A percentile compares a stretch with the other conserved stretches of the same genome.
Evolutionary conservation across 2,888 invertebrate species (phyloP).

Genomic region (Limnephilus lunatus): DNA sequence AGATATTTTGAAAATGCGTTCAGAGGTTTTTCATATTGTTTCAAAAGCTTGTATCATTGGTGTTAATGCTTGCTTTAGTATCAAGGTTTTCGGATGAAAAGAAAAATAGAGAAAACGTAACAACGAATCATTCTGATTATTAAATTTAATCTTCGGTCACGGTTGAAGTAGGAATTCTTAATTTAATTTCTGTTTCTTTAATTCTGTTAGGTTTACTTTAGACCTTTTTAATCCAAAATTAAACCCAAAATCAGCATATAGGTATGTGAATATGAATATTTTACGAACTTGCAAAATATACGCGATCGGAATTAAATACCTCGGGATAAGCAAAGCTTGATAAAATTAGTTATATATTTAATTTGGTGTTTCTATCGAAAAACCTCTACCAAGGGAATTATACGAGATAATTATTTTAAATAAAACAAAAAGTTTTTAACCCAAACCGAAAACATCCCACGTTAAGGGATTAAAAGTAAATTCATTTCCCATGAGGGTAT

Average conservation of each 20-base stretch:
- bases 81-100: too few species aligned
- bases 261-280: neutral
- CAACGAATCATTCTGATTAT: too few species aligned
- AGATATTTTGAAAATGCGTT: too few species aligned
- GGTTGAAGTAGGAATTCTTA: neutral
- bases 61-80: too few species aligned
- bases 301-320: neutral
- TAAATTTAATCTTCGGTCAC: neutral
- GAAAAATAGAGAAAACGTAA: too few species aligned
- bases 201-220: neutral
- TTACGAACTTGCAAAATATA: neutral
- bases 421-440: neutral
- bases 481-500: neutral
- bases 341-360: neutral
- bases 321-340: neutral
- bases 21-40: too few species aligned
- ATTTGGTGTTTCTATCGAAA: neutral
- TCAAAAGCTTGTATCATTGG: too few species aligned
- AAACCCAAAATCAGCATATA: neutral
- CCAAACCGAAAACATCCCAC: neutral
- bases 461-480: neutral
- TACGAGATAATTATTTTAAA: neutral
- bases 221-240: neutral
- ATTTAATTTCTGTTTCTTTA: too few species aligned
- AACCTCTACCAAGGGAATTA: neutral